Evolutionary conservation across 2,888 invertebrate species (phyloP).

Genomic region (Heteromurus nitidus): DNA sequence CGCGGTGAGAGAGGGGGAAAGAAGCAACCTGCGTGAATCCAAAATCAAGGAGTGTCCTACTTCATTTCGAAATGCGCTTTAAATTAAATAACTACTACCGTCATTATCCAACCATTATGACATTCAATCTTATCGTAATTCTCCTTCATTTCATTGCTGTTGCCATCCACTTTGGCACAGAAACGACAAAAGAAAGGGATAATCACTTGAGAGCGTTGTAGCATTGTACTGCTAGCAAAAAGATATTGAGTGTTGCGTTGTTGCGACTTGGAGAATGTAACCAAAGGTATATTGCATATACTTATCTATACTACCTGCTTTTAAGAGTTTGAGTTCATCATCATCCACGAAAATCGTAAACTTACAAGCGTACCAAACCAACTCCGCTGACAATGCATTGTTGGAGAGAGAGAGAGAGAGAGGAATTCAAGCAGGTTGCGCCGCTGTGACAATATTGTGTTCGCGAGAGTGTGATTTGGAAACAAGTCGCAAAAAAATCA

Average conservation of each 20-base stretch:
- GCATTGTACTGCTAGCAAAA: no score
- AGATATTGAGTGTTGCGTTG: no score
- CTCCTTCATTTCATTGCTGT: conserved; percentile 55
- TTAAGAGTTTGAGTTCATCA: no score
- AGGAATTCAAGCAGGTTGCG: not conserved
- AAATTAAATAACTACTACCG: conserved; percentile 66
- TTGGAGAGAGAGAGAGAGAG: not conserved
- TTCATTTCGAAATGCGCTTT: conserved; percentile 57
- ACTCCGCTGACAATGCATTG: conserved; percentile 2
- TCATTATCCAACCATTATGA: conserved; percentile 62
- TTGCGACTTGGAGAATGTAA: no score
- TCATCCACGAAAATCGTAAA: no score
- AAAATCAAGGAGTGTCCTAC: conserved; percentile 63
- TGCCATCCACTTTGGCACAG: conserved; percentile 56
- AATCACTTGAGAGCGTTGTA: no score
- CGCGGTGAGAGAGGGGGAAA: not conserved
- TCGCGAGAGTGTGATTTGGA: not conserved
- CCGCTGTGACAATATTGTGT: not conserved
- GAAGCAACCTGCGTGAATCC: conserved; percentile 1
- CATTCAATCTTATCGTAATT: conserved; percentile 59
- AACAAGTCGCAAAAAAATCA: not conserved
- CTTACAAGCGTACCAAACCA: no score
- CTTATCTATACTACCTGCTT: no score
- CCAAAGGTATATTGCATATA: no score
- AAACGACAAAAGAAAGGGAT: conserved; percentile 34